A percentile compares a stretch with the other conserved stretches of the same genome.
Conservation (phyloP, 2,888 invertebrate genomes). For the Nomada flava region DNA sequence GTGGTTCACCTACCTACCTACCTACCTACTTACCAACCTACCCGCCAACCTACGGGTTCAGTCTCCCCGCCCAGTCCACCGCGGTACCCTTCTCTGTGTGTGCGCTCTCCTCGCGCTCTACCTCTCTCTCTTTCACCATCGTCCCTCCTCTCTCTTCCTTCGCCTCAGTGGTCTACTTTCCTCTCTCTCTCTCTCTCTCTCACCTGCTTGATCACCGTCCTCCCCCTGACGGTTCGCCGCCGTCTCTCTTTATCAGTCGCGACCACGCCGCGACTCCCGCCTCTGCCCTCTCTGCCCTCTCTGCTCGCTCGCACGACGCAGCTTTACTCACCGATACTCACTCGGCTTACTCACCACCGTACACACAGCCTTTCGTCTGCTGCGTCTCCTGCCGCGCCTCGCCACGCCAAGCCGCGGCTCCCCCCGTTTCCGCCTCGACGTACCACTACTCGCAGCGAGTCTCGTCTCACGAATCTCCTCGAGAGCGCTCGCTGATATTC, state of each 20-base stretch:
- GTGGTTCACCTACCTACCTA: slow-evolving; percentile 78
- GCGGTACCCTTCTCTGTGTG: slow-evolving; percentile 38
- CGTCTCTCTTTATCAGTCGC: slow-evolving; percentile 14
- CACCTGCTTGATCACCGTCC: background rate
- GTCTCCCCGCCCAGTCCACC: slow-evolving; percentile 79
- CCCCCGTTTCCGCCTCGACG: slow-evolving; percentile 16
- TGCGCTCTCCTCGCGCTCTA: slow-evolving; percentile 24
- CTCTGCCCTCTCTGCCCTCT: slow-evolving; percentile 1
- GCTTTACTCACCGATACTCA: slow-evolving; percentile 50
- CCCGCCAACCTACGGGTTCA: slow-evolving; percentile 77
- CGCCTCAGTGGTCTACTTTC: slow-evolving; percentile 17
- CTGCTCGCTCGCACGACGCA: slow-evolving; percentile 31
- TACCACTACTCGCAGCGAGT: slow-evolving; percentile 46
- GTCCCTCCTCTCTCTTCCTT: background rate
- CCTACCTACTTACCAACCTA: slow-evolving; percentile 80
- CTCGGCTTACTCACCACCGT: slow-evolving; percentile 65
- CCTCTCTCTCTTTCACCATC: background rate
- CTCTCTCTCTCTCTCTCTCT: slow-evolving; percentile 33
- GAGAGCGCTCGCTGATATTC: slow-evolving; percentile 68
- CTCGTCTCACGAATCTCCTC: slow-evolving; percentile 70
- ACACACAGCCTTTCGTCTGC: slow-evolving; percentile 50
- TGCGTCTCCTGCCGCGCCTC: slow-evolving; percentile 28
- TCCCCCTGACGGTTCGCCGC: slow-evolving; percentile 1
- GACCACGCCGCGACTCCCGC: slow-evolving; percentile 14
- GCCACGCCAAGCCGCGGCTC: slow-evolving; percentile 43